Conservation (phyloP, 1,140 invertebrate genomes). For the Holotrichia oblita region DNA sequence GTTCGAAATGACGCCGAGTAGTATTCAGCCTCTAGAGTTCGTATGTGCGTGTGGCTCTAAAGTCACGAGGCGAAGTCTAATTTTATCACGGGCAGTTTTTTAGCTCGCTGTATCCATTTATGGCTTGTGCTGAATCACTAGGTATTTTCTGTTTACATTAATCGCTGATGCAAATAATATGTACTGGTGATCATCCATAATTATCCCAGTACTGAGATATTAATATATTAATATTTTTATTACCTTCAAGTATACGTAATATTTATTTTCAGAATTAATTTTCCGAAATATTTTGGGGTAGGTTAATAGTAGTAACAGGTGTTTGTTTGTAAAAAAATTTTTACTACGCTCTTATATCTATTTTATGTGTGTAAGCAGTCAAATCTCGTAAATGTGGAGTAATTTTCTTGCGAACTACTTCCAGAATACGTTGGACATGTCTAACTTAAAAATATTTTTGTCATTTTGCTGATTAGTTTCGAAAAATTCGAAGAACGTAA, state of each 20-base stretch:
- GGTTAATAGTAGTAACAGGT: background rate
- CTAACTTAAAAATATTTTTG: no score
- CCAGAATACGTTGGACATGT: no score
- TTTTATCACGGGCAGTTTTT: conserved; percentile 27
- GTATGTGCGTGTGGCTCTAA: background rate
- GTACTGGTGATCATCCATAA: background rate
- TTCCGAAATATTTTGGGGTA: background rate
- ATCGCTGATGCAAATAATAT: background rate
- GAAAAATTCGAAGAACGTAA: no score
- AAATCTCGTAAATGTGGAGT: no score
- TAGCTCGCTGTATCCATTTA: conserved; percentile 18
- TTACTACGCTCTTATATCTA: background rate
- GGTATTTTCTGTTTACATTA: background rate
- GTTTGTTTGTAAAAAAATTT: background rate
- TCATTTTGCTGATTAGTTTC: no score
- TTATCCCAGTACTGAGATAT: background rate
- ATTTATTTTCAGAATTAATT: background rate
- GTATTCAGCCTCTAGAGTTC: conserved; percentile 1
- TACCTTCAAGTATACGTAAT: background rate
- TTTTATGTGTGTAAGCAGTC: no score
- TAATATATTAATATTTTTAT: background rate
- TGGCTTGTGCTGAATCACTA: conserved; percentile 9
- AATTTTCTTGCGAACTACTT: no score
- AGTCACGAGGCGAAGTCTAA: conserved; percentile 30
- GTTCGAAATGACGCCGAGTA: background rate